phyloP scores from a whole-genome alignment of 2,797 vertebrate genomes.

The Vultur gryphus region DNA sequence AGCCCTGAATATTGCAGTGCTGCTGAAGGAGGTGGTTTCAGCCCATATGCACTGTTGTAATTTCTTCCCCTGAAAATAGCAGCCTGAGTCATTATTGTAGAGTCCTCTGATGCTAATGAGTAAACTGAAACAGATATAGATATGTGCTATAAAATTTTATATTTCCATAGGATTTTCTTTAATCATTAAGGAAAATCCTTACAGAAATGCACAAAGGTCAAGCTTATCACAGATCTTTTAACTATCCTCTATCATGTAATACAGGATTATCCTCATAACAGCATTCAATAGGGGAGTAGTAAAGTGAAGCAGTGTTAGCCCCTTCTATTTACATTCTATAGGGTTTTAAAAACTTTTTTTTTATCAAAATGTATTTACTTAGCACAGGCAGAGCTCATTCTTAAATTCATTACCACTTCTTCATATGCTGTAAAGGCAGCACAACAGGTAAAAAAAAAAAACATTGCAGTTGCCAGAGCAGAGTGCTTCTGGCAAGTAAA shows the following conservation, averaged over 20 bases:
- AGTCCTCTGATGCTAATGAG: not conserved
- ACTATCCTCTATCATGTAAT: not conserved
- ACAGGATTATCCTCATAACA: not conserved
- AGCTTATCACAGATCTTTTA: not conserved
- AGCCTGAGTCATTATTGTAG: slow-evolving; percentile 5
- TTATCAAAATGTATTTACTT: not conserved
- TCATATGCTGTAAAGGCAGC: not conserved
- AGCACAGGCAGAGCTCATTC: not conserved
- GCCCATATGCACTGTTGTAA: not conserved
- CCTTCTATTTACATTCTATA: not conserved
- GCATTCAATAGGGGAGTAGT: not conserved
- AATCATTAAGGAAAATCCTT: not conserved
- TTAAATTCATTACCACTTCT: not conserved
- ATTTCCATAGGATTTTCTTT: not conserved
- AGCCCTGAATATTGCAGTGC: not conserved
- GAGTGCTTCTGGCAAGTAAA: not conserved
- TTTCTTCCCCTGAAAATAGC: not conserved
- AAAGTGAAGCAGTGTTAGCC: not conserved
- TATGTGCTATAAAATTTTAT: not conserved
- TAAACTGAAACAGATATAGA: not conserved
- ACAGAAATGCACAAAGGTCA: not conserved
- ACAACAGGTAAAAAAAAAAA: not conserved
- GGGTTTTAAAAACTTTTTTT: not conserved
- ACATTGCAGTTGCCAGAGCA: not conserved
- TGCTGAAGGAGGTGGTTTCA: not conserved